Conservation (phyloP, 2,888 invertebrate genomes). For the Ischnura elegans region DNA sequence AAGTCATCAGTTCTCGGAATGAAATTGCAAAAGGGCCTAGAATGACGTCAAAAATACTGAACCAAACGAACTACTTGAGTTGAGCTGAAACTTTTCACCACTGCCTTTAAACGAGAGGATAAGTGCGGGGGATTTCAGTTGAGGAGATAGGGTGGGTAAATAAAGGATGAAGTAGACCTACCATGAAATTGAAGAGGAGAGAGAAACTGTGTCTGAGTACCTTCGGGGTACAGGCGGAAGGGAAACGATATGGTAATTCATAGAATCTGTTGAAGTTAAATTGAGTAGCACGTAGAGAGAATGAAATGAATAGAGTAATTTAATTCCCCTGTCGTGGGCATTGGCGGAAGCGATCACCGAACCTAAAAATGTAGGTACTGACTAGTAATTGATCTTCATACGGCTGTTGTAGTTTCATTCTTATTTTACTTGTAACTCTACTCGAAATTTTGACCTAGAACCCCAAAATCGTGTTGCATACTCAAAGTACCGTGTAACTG, state of each 20-base stretch:
- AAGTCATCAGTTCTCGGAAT: not conserved
- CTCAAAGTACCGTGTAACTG: too few relatives aligned
- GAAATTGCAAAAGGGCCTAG: not conserved
- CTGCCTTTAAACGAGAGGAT: not conserved
- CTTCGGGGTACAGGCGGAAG: not conserved
- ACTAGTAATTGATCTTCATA: too few relatives aligned
- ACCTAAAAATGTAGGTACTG: too few relatives aligned
- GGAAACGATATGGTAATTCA: not conserved
- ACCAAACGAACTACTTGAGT: not conserved
- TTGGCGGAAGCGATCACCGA: too few relatives aligned
- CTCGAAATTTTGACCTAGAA: too few relatives aligned
- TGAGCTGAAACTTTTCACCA: not conserved
- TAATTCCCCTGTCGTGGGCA: too few relatives aligned
- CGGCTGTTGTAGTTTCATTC: too few relatives aligned
- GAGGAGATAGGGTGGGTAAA: not conserved
- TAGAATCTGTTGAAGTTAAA: not conserved
- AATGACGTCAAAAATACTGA: not conserved
- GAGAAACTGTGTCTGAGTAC: not conserved
- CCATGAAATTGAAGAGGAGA: not conserved
- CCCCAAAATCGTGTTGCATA: too few relatives aligned
- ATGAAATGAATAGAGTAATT: too few relatives aligned
- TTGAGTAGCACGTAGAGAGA: not conserved
- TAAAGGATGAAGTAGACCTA: not conserved
- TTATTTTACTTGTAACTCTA: too few relatives aligned
- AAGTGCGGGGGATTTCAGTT: not conserved